These are phyloP conservation scores for Morbakka virulenta DNA, from an alignment of 30 jellyfish, hydroid and myxozoan species.

Conservation along the genomic window DNA sequence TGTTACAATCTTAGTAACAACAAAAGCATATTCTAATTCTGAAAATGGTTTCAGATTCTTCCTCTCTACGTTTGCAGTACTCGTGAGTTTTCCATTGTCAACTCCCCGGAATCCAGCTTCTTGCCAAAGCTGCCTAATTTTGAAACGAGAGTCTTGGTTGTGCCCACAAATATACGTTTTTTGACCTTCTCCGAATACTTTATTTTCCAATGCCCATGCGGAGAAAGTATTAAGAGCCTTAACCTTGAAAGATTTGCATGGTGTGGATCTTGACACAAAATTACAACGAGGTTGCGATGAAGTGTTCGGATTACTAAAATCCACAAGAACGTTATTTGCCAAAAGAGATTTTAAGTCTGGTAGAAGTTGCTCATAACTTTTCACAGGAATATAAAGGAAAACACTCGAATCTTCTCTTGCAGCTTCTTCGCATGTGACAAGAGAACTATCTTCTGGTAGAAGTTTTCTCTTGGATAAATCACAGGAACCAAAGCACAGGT, in stretches of 20 bases:
- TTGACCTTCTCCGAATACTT: conserved; percentile 64
- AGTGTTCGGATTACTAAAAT: conserved; percentile 57
- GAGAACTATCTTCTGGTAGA: too few relatives aligned
- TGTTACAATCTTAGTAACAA: conserved; percentile 27
- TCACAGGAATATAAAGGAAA: conserved; percentile 49
- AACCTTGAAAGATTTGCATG: conserved; percentile 39
- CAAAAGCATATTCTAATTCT: conserved; percentile 50
- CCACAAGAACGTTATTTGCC: conserved; percentile 60
- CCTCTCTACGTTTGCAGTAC: conserved; percentile 67
- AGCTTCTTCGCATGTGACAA: conserved; percentile 49
- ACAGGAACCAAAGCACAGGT: too few relatives aligned
- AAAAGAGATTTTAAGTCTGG: conserved; percentile 14
- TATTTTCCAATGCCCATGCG: conserved; percentile 75
- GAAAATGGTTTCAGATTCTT: conserved; percentile 60
- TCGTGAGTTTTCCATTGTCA: conserved; percentile 71
- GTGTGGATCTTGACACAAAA: conserved; percentile 20
- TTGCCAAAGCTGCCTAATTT: conserved; percentile 49
- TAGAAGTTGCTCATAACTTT: conserved; percentile 21
- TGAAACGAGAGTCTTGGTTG: conserved; percentile 9
- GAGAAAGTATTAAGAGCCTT: conserved; percentile 86
- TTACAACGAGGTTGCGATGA: conserved; percentile 55
- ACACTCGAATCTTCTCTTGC: conserved; percentile 34
- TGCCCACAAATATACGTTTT: conserved; percentile 55
- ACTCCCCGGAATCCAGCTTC: conserved; percentile 72
- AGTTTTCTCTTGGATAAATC: too few relatives aligned